A percentile compares a stretch with the other conserved stretches of the same genome.
phyloP scores from a whole-genome alignment of 1,140 invertebrate genomes.

The Sarcophaga peregrina region DNA sequence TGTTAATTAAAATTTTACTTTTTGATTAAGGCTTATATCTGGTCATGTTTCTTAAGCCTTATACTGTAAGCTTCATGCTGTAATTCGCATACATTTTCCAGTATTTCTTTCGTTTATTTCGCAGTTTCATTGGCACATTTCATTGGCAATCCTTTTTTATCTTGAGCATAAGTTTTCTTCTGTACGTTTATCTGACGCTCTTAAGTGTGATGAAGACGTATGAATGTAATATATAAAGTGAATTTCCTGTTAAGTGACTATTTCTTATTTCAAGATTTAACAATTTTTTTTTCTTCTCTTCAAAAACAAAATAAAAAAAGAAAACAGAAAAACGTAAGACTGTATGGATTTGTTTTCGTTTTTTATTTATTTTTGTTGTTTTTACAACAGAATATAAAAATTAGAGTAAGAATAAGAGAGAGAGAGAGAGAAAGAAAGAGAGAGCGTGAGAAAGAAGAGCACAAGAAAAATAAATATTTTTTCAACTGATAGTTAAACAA shows the following conservation, averaged over 20 bases:
- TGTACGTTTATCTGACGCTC: slow-evolving; percentile 38
- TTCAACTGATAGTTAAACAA: slow-evolving; percentile 19
- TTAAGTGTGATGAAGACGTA: slow-evolving; percentile 40
- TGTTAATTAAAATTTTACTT: too few relatives aligned
- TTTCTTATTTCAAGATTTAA: slow-evolving; percentile 36
- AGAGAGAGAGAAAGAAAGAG: too few relatives aligned
- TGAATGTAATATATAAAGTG: slow-evolving; percentile 41
- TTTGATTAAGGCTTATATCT: too few relatives aligned
- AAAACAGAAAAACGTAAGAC: not conserved
- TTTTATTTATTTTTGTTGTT: slow-evolving; percentile 1
- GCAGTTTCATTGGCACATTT: not conserved
- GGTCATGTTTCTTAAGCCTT: too few relatives aligned
- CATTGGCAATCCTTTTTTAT: slow-evolving; percentile 26
- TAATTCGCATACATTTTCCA: too few relatives aligned
- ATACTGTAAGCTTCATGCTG: too few relatives aligned
- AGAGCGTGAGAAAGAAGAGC: not conserved
- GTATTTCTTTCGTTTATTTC: too few relatives aligned
- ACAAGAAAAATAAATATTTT: slow-evolving; percentile 3
- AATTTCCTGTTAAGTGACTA: slow-evolving; percentile 40
- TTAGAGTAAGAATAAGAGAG: not conserved
- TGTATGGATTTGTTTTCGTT: not conserved
- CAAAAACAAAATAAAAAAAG: not conserved
- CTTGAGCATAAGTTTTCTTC: slow-evolving; percentile 34
- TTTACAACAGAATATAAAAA: not conserved
- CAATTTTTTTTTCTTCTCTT: slow-evolving; percentile 31